Evolutionary conservation across 2,888 invertebrate species (phyloP), one percentile per base, ranked within the genome.

Genomic region (Lamellibrachia columna): DNA sequence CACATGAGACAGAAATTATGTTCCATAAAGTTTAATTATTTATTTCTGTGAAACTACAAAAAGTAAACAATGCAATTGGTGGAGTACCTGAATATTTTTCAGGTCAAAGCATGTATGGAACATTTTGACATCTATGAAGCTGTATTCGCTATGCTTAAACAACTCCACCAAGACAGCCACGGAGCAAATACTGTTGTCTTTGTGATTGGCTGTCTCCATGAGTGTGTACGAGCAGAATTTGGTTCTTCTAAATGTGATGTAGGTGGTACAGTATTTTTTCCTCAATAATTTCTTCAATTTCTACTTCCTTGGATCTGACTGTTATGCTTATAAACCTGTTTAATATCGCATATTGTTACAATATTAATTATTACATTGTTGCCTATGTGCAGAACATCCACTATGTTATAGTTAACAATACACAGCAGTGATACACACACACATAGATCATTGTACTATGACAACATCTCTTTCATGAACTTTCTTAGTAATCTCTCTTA

Each of bases 51-150:
- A 75, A 75, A 75, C 75, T 22, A 75, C 75, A 75, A 75, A 15
- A 75, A 15, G 22, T 6, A 75, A 75, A 55, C 55, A 7, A 55
- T 55, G 55, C 9, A 8, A 55, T 55, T 55, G 9, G 55, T 60
- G 28, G 28, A 28, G 28, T 15, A 15, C 22, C 3, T 75, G 15
- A 15, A 15, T 75, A 22, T 75, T 75, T n/a, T 75, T 75, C 22
- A 75, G 75, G 22, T 75, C 75, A 75, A 75, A n/a, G 75, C 75
- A 75, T 22, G 22, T 3, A n/a, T 75, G 75, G 75, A 75, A 75
- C 75, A 75, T 22, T 75, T 75, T 75, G 75, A 75, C 22, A 75
- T 75, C 75, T 75, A 75, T 75, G 75, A 75, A 75, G 75, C 75
- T 75, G 75, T 75, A 75, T 75, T 75, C 75, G n/a, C 22, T n/a